phyloP scores from a whole-genome alignment of 2,888 invertebrate genomes.

The Hyppa rectilinea region DNA sequence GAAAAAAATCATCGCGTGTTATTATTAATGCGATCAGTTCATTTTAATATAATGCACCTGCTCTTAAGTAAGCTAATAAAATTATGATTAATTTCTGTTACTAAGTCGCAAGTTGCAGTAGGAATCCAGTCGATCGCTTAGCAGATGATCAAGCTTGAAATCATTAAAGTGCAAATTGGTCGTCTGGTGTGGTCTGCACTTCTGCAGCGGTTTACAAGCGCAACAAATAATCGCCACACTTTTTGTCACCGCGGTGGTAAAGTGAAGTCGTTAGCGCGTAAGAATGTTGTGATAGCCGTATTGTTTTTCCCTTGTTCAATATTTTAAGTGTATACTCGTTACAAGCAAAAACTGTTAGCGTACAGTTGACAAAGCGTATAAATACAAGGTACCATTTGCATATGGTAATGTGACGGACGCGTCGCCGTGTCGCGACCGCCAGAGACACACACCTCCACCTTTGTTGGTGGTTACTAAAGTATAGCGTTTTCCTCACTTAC shows the following conservation, averaged over 20 bases:
- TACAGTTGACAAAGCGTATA: constrained; percentile 75
- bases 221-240: constrained; percentile 60
- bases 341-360: constrained; percentile 84
- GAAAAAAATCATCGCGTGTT: constrained; percentile 67
- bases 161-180: constrained; percentile 38
- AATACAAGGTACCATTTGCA: constrained; percentile 80
- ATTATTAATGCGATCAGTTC: constrained; percentile 61
- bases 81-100: constrained; percentile 59
- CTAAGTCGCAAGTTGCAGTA: constrained; percentile 29
- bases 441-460: constrained; percentile 72
- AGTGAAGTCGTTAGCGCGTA: constrained; percentile 64
- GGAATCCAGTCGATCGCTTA: constrained; percentile 16
- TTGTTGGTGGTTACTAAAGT: constrained; percentile 73
- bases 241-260: constrained; percentile 50
- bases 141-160: constrained; percentile 36
- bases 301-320: constrained; percentile 68
- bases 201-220: constrained; percentile 39
- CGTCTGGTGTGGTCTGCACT: constrained; percentile 58
- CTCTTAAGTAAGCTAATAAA: constrained; percentile 64
- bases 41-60: constrained; percentile 64
- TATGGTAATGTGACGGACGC: constrained; percentile 82
- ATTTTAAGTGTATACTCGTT: constrained; percentile 70
- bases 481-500: constrained; percentile 25
- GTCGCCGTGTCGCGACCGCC: constrained; percentile 72
- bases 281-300: constrained; percentile 63